phyloP scores from a whole-genome alignment of 2,113 vertebrate species.

The Uria lomvia region DNA sequence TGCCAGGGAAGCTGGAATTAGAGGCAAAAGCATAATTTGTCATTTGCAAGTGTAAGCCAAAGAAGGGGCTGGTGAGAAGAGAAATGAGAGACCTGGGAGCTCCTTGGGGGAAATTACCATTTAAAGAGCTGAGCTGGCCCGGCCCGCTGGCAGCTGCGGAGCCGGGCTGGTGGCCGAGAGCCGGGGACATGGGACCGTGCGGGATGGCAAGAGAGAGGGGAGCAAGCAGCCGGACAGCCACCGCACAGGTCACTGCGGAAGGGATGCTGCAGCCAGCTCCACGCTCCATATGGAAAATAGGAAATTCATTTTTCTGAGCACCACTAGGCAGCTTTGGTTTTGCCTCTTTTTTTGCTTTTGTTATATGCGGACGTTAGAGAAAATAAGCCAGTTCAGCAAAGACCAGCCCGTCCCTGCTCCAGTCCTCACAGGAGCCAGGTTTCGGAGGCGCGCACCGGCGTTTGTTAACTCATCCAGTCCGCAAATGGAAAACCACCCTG shows the following conservation, averaged over 20 bases:
- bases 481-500: background rate
- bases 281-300: rapidly evolving
- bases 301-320: background rate
- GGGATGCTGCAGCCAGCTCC: background rate
- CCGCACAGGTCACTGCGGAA: background rate
- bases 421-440: background rate
- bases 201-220: background rate
- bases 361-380: background rate
- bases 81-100: constrained; percentile 8
- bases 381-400: background rate
- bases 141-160: rapidly evolving
- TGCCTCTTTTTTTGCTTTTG: background rate
- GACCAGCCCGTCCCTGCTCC: rapidly evolving
- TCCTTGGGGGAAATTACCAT: background rate
- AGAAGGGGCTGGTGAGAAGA: background rate
- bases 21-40: constrained; percentile 26
- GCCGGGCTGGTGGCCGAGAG: background rate
- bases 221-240: rapidly evolving
- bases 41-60: constrained; percentile 24
- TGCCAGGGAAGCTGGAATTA: constrained; percentile 49
- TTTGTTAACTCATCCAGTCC: background rate
- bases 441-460: rapidly evolving
- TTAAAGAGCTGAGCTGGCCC: background rate
- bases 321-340: background rate
- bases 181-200: rapidly evolving